A percentile compares a stretch with the other conserved stretches of the same genome.
Evolutionary conservation across 1,140 invertebrate species (phyloP).

Genomic region (Drosophila persimilis): DNA sequence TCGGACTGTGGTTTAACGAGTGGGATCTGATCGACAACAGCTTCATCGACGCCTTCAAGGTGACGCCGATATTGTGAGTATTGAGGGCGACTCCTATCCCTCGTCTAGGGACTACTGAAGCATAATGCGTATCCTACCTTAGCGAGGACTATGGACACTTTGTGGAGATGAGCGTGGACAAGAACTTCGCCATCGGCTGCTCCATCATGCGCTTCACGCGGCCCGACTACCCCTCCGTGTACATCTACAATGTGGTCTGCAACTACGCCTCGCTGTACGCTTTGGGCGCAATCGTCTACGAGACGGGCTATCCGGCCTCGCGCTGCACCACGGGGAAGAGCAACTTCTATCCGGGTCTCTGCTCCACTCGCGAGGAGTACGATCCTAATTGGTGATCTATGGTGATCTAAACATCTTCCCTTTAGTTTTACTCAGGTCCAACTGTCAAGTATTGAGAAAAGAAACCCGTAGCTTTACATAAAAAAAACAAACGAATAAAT

Average conservation of each 20-base stretch:
- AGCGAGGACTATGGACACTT: conserved; percentile 82
- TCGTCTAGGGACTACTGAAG: not conserved
- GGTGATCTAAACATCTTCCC: conserved; percentile 1
- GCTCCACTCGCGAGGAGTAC: conserved; percentile 66
- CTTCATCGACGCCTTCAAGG: conserved; percentile 66
- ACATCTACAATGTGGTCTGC: conserved; percentile 77
- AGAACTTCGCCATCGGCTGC: conserved; percentile 69
- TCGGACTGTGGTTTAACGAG: conserved; percentile 76
- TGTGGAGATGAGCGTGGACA: conserved; percentile 79
- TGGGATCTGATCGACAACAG: conserved; percentile 70
- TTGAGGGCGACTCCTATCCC: no score
- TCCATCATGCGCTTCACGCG: conserved; percentile 74
- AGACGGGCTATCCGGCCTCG: conserved; percentile 50
- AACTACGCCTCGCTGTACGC: conserved; percentile 79
- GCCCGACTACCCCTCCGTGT: conserved; percentile 70
- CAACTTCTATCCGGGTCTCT: conserved; percentile 75
- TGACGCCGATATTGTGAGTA: conserved; percentile 78
- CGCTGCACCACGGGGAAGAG: conserved; percentile 71
- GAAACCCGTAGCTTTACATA: conserved; percentile 33
- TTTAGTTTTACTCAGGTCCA: conserved; percentile 44
- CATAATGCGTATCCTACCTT: not conserved
- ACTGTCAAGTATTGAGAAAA: conserved; percentile 52
- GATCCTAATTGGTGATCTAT: conserved; percentile 71
- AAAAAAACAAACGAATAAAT: conserved; percentile 40
- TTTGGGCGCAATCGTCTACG: conserved; percentile 68